Base-by-base conservation (phyloP, 1,140 invertebrate genomes). In the Psilanteris sp. region DNA sequence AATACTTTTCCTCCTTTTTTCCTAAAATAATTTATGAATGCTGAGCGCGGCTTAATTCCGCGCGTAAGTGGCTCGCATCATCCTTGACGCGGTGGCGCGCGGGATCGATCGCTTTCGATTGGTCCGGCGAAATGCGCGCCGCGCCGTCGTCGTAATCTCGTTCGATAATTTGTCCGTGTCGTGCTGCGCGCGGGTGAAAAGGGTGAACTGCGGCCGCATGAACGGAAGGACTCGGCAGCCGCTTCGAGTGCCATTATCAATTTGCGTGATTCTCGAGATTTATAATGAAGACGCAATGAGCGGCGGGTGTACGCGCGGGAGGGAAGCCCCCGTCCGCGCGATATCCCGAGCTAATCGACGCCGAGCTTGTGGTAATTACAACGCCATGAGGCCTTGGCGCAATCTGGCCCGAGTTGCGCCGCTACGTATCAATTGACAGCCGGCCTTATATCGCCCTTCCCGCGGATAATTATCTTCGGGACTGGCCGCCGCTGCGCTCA, bases 1-100 rank as follows among this genome's bases (percentile, higher is more conserved):
- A 86, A 86, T 86, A 85, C 80, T 85, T 86, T 85, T 84, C 79
- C 79, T 80, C 78, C 78, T 80, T 78, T 82, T 80, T 81, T 81
- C 72, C 78, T 77, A 39, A 79, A 78, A 81, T 84, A 82, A 84
- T 82, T 82, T 84, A 84, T 84, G 81, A 80, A 82, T 79, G 54
- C 55, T 74, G 57, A 64, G 55, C 64, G 37, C 50, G 62, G 44
- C 43, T 68, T 66, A 61, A 73, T 68, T 66, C 75, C 50, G 52
- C 18, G 27, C 43, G 48, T 61, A 62, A 62, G 57, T 52, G 59
- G 44, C 61, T 64, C 74, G 59, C 61, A 72, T 67, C 67, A 71
- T 57, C 67, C 44, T 76, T 52, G 55, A 70, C 61, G 41, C 29
- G 13, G 44, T 20, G 43, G 39, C 57, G 22, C 29, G 24, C 24